Percentiles rank a stretch among this genome's conserved stretches.
phyloP scores from a whole-genome alignment of 2,797 vertebrate genomes.

The Acanthornis magna region DNA sequence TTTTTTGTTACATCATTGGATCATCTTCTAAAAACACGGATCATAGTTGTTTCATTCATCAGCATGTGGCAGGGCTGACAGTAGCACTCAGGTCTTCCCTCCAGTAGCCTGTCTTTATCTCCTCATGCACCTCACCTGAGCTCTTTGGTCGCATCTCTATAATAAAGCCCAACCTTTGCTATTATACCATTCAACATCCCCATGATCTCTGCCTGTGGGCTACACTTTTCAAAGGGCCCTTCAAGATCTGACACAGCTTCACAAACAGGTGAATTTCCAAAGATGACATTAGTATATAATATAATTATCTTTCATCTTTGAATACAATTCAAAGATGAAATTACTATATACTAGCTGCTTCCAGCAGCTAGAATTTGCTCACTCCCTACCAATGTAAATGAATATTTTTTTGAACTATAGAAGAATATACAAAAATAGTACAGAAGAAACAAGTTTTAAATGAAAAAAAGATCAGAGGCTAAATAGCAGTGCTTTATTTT shows the following conservation, averaged over 20 bases:
- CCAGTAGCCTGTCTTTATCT: background rate
- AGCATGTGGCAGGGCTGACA: background rate
- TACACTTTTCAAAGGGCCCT: background rate
- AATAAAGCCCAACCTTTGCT: background rate
- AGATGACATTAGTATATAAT: background rate
- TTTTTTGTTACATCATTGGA: background rate
- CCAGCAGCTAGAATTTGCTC: background rate
- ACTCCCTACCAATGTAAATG: accelerated
- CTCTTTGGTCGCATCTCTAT: background rate
- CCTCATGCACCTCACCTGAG: background rate
- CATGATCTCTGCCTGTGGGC: background rate
- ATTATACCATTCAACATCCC: background rate
- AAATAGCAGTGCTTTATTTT: background rate
- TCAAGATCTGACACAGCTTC: background rate
- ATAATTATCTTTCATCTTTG: too few relatives aligned
- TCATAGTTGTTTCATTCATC: background rate
- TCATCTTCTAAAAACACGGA: background rate
- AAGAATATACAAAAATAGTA: background rate
- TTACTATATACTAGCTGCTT: background rate
- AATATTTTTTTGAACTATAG: background rate
- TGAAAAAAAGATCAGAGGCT: background rate
- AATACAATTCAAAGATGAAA: background rate
- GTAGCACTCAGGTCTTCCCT: background rate
- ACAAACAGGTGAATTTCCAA: background rate
- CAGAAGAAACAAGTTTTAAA: background rate